Base-by-base conservation (phyloP, 1,140 invertebrate genomes). In the Heterodera schachtii region DNA sequence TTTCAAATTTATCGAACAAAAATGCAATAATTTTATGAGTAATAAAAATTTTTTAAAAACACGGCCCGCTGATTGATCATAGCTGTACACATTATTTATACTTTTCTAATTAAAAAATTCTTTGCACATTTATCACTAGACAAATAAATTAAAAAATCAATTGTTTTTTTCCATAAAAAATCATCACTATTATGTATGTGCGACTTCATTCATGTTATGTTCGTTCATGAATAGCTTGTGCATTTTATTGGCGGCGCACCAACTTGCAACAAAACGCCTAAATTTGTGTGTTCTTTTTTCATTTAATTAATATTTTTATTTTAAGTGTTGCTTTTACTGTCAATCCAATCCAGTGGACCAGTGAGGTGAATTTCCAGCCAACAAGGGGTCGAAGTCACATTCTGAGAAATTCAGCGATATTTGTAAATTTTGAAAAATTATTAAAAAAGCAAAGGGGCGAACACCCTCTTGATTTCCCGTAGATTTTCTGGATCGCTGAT, bases 351-450 rank as follows among this genome's bases (percentile, higher is more conserved):
- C 57, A 98, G 92, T 8, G 97, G 97, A 4, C 96, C 97, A 91
- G 98, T 98, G 82, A 99, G 92, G 91, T 99, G 97, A 83, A 98
- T 92, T 91, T 99, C 97, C 86, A 99, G 97, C 97, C 97, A 99
- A 91, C 97, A 98, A 0, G 97, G 97, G 1, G 97, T 98, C 66
- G 95, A 97, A 1, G 96, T 98, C 2, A 99, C 96, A 0, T 96
- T 97, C 90, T 60, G 13, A 60, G 19, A 16, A n/a, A n/a, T n/a
- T n/a, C n/a, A n/a, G n/a, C n/a, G n/a, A n/a, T n/a, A n/a, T n/a
- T n/a, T n/a, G n/a, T n/a, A n/a, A n/a, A n/a, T n/a, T n/a, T n/a
- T n/a, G n/a, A n/a, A n/a, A n/a, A n/a, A n/a, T n/a, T n/a, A n/a
- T n/a, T n/a, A n/a, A n/a, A n/a, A n/a, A n/a, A n/a, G n/a, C n/a